Evolutionary conservation across 2,113 vertebrate genomes (phyloP), one percentile per base, ranked within the genome.

Genomic region (Pungitius pungitius): DNA sequence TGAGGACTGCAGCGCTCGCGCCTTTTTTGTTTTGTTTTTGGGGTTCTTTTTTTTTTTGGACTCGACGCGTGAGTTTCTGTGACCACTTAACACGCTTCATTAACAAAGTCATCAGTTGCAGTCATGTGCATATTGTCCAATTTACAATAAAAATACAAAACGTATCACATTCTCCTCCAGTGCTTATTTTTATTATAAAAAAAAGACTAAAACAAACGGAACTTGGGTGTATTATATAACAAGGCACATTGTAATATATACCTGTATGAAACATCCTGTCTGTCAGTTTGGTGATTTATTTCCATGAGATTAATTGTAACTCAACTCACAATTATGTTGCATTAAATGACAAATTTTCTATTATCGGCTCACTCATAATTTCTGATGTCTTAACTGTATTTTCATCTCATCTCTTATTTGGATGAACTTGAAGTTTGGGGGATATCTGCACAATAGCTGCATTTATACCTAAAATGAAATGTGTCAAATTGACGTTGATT

Each of bases 201-300:
- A 92, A 88, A 24, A 52, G 22, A 52, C 10, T 13, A 22, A n/a
- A 52, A 5, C 20, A 92, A 91, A 88, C 73, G 93, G 94, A 88
- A 93, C 91, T 94, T 92, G 94, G 94, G 93, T 97, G 95, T 97
- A 96, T 95, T 95, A 95, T 96, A 96, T 95, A 95, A 94, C 90
- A 93, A 94, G 93, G 93, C 93, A 96, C 95, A 96, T 92, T 98
- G 96, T 98, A 97, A 97, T 96, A 96, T 97, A 94, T 93, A 92
- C 94, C 90, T 96, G 92, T 96, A 95, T 93, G 95, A 94, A 93
- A 95, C 94, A 94, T 91, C 91, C 83, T 95, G 94, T 95, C 94
- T 95, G 94, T 95, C 89, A 76, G 92, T 94, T 95, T 93, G 88
- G 90, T 92, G 90, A 86, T 90, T 94, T 96, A 95, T 95, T 94